Base-by-base conservation (phyloP, 2,113 vertebrate species). In the Hassar affinis region DNA sequence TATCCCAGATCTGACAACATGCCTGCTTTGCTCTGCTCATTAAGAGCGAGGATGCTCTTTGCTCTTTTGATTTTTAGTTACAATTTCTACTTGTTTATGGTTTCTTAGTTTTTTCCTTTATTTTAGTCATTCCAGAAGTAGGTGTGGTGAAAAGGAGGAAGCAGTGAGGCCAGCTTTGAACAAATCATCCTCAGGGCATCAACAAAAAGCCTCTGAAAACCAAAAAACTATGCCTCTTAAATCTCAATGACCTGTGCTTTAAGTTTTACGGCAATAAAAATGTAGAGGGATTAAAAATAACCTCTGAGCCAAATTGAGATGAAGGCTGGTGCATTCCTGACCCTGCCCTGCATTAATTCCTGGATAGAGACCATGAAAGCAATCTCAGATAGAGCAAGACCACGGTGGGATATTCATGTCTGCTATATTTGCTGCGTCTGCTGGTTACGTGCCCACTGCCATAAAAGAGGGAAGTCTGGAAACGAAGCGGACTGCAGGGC, bases 391-490 rank as follows among this genome's bases (percentile, higher is more conserved):
- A 52, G 45, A 83, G 72, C 57, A 54, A 17, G 11, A 30, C 42
- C 20, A 66, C 12, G 8, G 51, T 57, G 35, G 8, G 66, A 71
- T 72, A 81, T 83, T 77, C 77, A 76, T 82, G 64, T 64, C 81
- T 51, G 1, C 81, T 35, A 59, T 49, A 82, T 47, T 18, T 82
- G 25, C 80, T 82, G 81, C 42, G 35, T 66, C 57, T 83, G 72
- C 45, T 15, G 22, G 72, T 38, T 76, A 82, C 56, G 51, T 45
- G 35, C 38, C 6, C 30, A 1, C 3, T 75, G 68, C 56, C 56
- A 82, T 62, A n/a, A 38, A 35, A 75, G 30, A 54, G 81, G 5
- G 30, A 54, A 81, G 49, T 25, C 30, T 22, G 64, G 71, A 59
- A 62, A 76, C 33, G 81, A 45, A 62, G 6, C 27, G 20, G 42